phyloP scores from a whole-genome alignment of 2,888 invertebrate species.

The Shargacucullia verbasci region DNA sequence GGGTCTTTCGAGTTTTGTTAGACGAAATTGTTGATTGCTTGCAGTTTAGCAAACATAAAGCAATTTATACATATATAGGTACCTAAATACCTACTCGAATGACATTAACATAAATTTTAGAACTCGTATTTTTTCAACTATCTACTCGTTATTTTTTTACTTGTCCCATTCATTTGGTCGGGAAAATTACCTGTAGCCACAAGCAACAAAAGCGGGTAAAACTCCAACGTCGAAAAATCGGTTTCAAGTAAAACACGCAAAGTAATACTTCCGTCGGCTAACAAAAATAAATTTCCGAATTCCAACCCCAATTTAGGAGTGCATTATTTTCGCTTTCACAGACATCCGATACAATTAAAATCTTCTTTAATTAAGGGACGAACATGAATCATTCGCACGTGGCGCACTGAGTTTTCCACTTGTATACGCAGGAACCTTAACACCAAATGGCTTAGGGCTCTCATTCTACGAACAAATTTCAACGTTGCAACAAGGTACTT shows the following conservation, averaged over 20 bases:
- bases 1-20: constrained; percentile 78
- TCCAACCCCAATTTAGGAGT: constrained; percentile 88
- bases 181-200: constrained; percentile 33
- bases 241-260: constrained; percentile 75
- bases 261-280: constrained; percentile 79
- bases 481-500: constrained; percentile 64
- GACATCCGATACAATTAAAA: constrained; percentile 90
- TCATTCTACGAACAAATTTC: constrained; percentile 66
- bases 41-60: constrained; percentile 33
- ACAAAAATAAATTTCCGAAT: constrained; percentile 84
- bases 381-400: constrained; percentile 89
- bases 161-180: constrained; percentile 24
- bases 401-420: constrained; percentile 88
- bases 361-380: constrained; percentile 90
- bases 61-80: constrained; percentile 4
- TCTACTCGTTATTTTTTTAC: constrained; percentile 35
- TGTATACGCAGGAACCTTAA: constrained; percentile 79
- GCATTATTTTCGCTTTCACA: constrained; percentile 89
- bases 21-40: constrained; percentile 60
- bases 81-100: no score
- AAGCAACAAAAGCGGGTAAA: constrained; percentile 39
- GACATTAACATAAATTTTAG: no score
- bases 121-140: constrained; percentile 6
- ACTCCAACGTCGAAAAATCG: constrained; percentile 66
- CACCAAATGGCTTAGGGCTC: constrained; percentile 66